Evolutionary conservation across 2,888 invertebrate species (phyloP).

Genomic region (Lepidochrysops patricia): DNA sequence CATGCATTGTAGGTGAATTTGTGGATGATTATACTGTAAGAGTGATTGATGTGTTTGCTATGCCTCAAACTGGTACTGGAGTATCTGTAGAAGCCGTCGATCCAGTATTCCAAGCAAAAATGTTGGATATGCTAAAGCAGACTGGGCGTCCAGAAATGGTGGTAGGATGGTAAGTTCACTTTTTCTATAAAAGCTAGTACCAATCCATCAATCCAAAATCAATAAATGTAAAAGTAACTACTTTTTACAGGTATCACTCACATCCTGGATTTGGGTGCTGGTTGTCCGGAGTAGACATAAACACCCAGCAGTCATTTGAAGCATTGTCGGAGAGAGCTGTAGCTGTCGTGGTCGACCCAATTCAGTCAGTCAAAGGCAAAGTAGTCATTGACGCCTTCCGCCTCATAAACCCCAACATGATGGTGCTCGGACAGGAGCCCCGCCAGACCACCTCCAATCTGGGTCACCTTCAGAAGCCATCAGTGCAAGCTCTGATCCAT

Average conservation of each 20-base stretch:
- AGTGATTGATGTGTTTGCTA: constrained; percentile 99
- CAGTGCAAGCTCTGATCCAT: constrained; percentile 98
- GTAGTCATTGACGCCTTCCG: constrained; percentile 99
- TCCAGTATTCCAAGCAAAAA: constrained; percentile 99
- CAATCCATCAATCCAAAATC: too few relatives aligned
- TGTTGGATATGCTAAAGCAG: constrained; percentile 98
- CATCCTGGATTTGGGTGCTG: constrained; percentile 99
- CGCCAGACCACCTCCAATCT: constrained; percentile 98
- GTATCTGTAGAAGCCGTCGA: constrained; percentile 99
- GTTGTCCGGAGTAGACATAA: constrained; percentile 99
- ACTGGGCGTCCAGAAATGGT: constrained; percentile 99
- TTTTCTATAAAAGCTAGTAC: too few relatives aligned
- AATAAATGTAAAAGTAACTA: too few relatives aligned
- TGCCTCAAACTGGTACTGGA: constrained; percentile 99
- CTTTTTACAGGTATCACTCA: constrained; percentile 88
- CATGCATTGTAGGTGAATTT: constrained; percentile 83
- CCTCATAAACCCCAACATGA: constrained; percentile 98
- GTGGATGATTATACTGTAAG: constrained; percentile 99
- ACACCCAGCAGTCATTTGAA: constrained; percentile 99
- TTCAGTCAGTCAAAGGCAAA: constrained; percentile 99
- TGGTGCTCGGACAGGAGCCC: constrained; percentile 98
- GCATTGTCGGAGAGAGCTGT: constrained; percentile 98
- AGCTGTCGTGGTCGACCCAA: constrained; percentile 99
- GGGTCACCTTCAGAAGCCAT: constrained; percentile 98
- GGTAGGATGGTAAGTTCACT: constrained; percentile 83